Conservation (phyloP, 2,888 invertebrate genomes). For the Eristalis pertinax region DNA sequence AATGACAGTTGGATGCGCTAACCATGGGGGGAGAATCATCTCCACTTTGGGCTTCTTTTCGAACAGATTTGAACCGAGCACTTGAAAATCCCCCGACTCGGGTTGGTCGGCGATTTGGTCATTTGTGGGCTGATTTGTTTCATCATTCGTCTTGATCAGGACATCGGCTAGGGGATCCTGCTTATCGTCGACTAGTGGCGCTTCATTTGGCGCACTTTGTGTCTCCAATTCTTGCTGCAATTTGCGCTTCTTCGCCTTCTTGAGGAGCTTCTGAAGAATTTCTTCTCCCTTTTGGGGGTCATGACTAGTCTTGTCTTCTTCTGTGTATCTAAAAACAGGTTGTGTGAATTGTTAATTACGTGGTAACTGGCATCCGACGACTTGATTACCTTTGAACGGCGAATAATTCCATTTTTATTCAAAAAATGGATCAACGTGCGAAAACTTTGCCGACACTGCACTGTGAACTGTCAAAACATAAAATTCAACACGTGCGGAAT, state of each 20-base stretch:
- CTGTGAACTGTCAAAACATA: neutral
- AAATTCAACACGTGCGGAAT: conserved; percentile 2
- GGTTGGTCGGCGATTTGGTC: conserved; percentile 62
- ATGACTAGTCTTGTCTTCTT: conserved; percentile 81
- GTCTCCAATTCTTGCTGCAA: conserved; percentile 23
- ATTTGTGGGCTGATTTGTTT: conserved; percentile 25
- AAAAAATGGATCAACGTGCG: neutral
- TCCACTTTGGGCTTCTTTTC: conserved; percentile 85
- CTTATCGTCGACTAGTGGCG: conserved; percentile 57
- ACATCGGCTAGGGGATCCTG: neutral
- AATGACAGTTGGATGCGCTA: conserved; percentile 90
- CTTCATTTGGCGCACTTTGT: conserved; percentile 75
- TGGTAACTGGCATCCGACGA: neutral
- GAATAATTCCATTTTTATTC: conserved; percentile 85
- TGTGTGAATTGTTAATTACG: neutral
- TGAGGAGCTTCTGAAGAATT: conserved; percentile 84
- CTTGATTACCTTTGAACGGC: conserved; percentile 85
- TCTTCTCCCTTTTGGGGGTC: conserved; percentile 82
- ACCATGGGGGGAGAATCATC: conserved; percentile 92
- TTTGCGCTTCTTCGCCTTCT: conserved; percentile 83
- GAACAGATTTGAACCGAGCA: conserved; percentile 86
- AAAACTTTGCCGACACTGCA: neutral
- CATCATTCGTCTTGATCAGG: conserved; percentile 30
- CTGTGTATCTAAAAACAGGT: conserved; percentile 80
- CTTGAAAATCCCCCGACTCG: conserved; percentile 76